These are phyloP conservation scores for Rattus rattus DNA, from an alignment of 2,113 vertebrate genomes.

Conservation along the genomic window DNA sequence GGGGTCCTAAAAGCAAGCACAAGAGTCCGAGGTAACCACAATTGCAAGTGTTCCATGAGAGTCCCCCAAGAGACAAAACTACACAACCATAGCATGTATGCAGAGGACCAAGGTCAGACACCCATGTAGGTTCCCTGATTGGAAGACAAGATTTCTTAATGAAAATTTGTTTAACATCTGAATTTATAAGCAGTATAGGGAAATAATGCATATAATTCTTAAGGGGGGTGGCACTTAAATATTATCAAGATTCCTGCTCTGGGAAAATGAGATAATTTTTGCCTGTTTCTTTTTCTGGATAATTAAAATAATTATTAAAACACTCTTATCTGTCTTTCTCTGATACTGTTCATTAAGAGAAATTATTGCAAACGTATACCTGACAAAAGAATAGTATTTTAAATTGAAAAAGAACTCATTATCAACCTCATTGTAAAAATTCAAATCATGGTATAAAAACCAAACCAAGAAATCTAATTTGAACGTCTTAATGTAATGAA, in stretches of 20 bases:
- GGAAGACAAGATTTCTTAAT: constrained; percentile 16
- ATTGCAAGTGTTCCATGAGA: background rate
- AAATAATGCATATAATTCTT: constrained; percentile 33
- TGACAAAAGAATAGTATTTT: background rate
- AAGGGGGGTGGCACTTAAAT: constrained; percentile 1
- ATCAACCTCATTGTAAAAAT: constrained; percentile 23
- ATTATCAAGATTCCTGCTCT: constrained; percentile 25
- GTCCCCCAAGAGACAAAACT: background rate
- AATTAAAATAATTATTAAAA: constrained; percentile 1
- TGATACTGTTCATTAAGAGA: constrained; percentile 25
- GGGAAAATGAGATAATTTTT: constrained; percentile 12
- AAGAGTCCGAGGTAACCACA: background rate
- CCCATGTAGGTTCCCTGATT: background rate
- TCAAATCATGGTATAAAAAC: background rate
- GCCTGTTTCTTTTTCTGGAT: background rate
- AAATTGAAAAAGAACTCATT: background rate
- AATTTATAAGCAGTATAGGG: constrained; percentile 24
- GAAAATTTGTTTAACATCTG: constrained; percentile 13
- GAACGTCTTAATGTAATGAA: constrained; percentile 30
- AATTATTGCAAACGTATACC: constrained; percentile 21
- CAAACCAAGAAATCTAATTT: constrained; percentile 2
- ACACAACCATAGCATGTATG: background rate
- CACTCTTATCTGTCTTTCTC: background rate
- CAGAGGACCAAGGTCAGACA: background rate
- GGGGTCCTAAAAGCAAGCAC: background rate